Evolutionary conservation across 2,113 vertebrate species (phyloP).

Genomic region (Ptilorrhoa leucosticta): DNA sequence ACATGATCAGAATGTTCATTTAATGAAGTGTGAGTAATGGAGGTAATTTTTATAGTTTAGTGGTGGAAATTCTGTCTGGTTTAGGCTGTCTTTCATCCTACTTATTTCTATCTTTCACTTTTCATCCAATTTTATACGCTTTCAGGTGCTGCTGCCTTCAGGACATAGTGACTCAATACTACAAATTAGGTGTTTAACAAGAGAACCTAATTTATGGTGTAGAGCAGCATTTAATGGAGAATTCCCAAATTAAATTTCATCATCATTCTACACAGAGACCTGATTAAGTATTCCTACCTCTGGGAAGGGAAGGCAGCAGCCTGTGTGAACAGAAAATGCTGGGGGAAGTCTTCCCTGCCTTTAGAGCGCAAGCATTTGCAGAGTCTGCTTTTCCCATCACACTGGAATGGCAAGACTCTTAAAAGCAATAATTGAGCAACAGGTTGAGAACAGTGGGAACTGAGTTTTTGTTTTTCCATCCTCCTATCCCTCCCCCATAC

Average conservation of each 20-base stretch:
- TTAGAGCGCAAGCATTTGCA: neutral
- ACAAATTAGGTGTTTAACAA: constrained; percentile 41
- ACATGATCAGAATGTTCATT: neutral
- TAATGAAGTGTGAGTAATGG: constrained; percentile 9
- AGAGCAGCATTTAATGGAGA: constrained; percentile 47
- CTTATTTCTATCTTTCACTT: constrained; percentile 21
- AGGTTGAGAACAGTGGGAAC: neutral
- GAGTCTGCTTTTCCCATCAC: neutral
- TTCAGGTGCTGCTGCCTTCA: constrained; percentile 52
- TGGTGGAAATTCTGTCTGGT: neutral
- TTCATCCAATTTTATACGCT: constrained; percentile 3
- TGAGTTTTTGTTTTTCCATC: neutral
- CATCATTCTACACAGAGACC: neutral
- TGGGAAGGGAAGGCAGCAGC: neutral
- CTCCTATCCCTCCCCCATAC: neutral
- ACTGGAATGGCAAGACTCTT: neutral
- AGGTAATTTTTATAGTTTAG: constrained; percentile 5
- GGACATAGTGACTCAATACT: constrained; percentile 8
- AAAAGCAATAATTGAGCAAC: neutral
- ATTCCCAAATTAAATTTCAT: constrained; percentile 48
- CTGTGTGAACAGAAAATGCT: neutral
- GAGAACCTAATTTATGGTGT: constrained; percentile 18
- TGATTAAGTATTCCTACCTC: constrained; percentile 2
- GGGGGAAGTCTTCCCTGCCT: neutral
- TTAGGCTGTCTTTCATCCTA: neutral